These are phyloP conservation scores for Ctenosaura bakeri DNA, from an alignment of 2,797 vertebrate species.

Conservation along the genomic window DNA sequence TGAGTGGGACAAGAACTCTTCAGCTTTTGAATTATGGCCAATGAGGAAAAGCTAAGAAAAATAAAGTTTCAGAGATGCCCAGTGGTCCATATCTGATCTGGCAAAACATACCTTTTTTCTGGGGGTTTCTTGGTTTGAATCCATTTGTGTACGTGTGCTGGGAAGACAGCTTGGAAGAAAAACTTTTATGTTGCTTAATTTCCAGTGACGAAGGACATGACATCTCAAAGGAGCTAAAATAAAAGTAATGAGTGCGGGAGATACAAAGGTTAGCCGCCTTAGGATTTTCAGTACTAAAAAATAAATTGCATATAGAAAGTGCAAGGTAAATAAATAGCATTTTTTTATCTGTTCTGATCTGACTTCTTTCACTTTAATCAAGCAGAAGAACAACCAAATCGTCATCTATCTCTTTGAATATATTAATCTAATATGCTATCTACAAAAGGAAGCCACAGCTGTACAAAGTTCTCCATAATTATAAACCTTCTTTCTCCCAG, in stretches of 20 bases:
- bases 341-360: not conserved
- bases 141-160: conserved; percentile 80
- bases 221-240: conserved; percentile 91
- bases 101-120: conserved; percentile 87
- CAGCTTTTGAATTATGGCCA: not conserved
- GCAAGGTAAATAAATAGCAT: not conserved
- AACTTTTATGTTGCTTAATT: conserved; percentile 92
- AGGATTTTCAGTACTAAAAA: conserved; percentile 18
- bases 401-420: not conserved
- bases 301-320: not conserved
- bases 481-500: not conserved
- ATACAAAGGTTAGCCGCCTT: conserved; percentile 38
- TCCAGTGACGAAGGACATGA: conserved; percentile 90
- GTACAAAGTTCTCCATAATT: conserved; percentile 38
- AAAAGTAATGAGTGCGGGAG: conserved; percentile 37
- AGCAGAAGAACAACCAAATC: not conserved
- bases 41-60: conserved; percentile 22
- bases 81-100: not conserved
- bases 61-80: not conserved
- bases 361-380: not conserved
- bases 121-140: conserved; percentile 87
- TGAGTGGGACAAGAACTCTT: conserved; percentile 15
- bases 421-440: not conserved
- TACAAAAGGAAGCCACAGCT: not conserved
- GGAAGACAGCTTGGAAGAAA: conserved; percentile 86